Evolutionary conservation across 2,797 vertebrate genomes (phyloP), one percentile per base, ranked within the genome.

Genomic region (Cyclopterus lumpus): DNA sequence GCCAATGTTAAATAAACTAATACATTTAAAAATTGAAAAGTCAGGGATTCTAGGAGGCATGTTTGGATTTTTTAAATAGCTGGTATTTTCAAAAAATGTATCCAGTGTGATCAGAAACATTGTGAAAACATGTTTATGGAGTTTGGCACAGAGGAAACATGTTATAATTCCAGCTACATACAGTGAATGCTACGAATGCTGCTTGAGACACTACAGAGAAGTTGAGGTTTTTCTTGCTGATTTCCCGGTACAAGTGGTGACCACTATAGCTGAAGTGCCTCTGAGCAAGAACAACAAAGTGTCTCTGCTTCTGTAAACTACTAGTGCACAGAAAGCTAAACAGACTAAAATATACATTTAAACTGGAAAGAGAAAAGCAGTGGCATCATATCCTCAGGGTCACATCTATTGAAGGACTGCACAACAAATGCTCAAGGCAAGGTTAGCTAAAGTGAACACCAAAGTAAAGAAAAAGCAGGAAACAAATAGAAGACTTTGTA

Each of bases 361-460:
- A 51, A 58, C 6, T 60, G 6, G 30, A 15, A 66, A 63, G 30
- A 32, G 30, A 69, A 65, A 55, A 40, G 57, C 28, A 67, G 51
- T 14, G 36, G 12, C 22, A 66, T 42, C 1, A 7, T 67, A 58
- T 28, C 28, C 38, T 67, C 28, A 40, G 38, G 42, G 34, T n/a
- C 0, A 32, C 34, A 72, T 36, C 32, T 15, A 67, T n/a, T 12
- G 20, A 63, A 70, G 14, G 34, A 42, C 74, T 18, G 61, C 12
- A n/a, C 5, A 12, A 46, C 64, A 75, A 49, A 61, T 26, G 74
- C 74, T 82, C 2, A 2, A 64, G 77, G 78, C 65, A 62, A 77
- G 30, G 48, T 57, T 68, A 44, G 60, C 80, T 73, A 36, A 71
- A 86, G 34, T 60, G 71, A 59, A 70, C 26, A 44, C 7, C 11